A percentile compares a stretch with the other conserved stretches of the same genome.
Evolutionary conservation across 92 coral and sea anemone genomes (phyloP).

Genomic region (Umimayanthus kanabou): DNA sequence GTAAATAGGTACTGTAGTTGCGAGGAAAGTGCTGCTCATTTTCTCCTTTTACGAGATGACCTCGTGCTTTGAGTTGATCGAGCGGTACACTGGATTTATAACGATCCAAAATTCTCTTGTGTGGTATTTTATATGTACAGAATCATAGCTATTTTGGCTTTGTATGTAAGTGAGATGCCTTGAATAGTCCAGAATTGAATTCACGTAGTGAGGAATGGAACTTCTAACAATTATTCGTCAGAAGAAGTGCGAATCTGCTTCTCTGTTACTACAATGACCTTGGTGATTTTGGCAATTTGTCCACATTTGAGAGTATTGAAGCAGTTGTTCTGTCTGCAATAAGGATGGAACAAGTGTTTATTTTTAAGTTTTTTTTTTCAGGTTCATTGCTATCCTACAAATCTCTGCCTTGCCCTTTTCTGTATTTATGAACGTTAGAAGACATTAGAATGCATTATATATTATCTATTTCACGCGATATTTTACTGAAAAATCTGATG

Average conservation of each 20-base stretch:
- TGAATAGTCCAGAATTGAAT: not conserved
- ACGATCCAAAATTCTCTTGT: not conserved
- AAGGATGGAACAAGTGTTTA: not conserved
- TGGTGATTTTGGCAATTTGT: not conserved
- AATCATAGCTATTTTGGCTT: slow-evolving; percentile 2
- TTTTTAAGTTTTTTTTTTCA: not conserved
- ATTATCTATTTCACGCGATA: not conserved
- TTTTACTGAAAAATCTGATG: no score
- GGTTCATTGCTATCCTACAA: not conserved
- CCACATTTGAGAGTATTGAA: not conserved
- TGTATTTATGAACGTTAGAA: not conserved
- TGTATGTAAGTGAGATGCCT: not conserved
- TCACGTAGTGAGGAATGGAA: not conserved
- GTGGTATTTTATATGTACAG: slow-evolving; percentile 25
- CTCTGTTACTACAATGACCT: not conserved
- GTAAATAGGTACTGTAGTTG: not conserved
- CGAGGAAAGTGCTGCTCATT: not conserved
- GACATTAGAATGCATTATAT: not conserved
- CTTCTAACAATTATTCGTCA: not conserved
- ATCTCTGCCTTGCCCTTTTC: no score
- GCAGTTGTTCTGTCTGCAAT: not conserved
- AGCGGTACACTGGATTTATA: not conserved
- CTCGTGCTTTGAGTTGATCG: not conserved
- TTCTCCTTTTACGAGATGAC: not conserved
- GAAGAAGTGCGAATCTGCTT: slow-evolving; percentile 9